Evolutionary conservation across 2,797 vertebrate genomes (phyloP).

Genomic region (Sciaenops ocellatus): DNA sequence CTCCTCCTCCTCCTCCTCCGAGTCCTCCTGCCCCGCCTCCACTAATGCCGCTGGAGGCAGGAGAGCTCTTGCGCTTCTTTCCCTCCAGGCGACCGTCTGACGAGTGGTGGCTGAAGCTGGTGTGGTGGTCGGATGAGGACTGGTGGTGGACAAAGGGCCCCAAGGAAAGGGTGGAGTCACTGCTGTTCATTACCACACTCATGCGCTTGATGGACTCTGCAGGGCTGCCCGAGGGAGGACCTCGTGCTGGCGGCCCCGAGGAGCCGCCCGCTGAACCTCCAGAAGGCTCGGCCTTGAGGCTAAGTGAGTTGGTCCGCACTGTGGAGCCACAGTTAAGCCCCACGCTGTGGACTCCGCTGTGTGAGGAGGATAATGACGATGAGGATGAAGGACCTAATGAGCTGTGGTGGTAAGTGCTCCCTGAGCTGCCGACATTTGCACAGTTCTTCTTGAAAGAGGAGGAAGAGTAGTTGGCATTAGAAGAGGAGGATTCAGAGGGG

Average conservation of each 20-base stretch:
- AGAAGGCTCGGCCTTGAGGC: constrained; percentile 91
- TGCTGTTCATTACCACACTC: constrained; percentile 99
- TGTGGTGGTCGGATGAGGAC: constrained; percentile 83
- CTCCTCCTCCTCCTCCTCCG: constrained; percentile 71
- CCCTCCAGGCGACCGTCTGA: constrained; percentile 92
- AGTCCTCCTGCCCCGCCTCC: constrained; percentile 67
- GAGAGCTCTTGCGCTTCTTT: constrained; percentile 96
- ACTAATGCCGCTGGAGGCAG: constrained; percentile 85
- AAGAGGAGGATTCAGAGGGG: constrained; percentile 83
- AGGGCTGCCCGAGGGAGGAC: constrained; percentile 90
- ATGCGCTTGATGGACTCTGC: constrained; percentile 98
- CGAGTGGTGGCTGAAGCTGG: constrained; percentile 90
- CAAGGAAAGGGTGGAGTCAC: constrained; percentile 96
- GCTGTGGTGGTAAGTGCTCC: constrained; percentile 91
- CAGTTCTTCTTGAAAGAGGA: constrained; percentile 95
- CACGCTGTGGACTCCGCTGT: constrained; percentile 88
- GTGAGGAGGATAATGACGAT: constrained; percentile 86
- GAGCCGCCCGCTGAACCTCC: constrained; percentile 88
- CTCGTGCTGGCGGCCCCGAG: constrained; percentile 90
- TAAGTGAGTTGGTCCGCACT: constrained; percentile 89
- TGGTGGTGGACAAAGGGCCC: constrained; percentile 95
- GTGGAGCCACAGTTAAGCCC: constrained; percentile 92
- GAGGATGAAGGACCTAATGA: constrained; percentile 87
- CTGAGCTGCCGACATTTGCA: constrained; percentile 89
- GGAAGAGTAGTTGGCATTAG: constrained; percentile 85